Percentiles rank a stretch among this genome's conserved stretches.
Evolutionary conservation across 2,113 vertebrate species (phyloP).

Genomic region (Hylia prasina): DNA sequence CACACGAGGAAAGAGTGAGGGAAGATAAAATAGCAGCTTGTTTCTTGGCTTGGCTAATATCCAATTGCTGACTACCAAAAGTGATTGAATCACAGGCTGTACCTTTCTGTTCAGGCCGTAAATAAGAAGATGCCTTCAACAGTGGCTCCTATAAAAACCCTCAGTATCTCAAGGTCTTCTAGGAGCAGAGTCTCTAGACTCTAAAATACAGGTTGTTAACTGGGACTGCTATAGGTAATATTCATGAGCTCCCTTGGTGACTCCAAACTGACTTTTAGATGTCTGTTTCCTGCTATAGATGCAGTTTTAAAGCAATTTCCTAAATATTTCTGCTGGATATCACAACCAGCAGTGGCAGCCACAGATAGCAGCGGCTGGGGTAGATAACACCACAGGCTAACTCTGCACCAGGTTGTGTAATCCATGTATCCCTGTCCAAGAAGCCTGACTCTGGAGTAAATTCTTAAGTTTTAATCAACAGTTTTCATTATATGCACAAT

Average conservation of each 20-base stretch:
- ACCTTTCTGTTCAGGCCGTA: not conserved
- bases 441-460: not conserved
- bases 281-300: not conserved
- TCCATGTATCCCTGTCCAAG: not conserved
- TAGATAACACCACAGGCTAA: not conserved
- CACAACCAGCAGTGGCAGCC: not conserved
- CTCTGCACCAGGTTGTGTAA: not conserved
- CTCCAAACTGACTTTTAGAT: conserved; percentile 16
- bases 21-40: not conserved
- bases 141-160: not conserved
- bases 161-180: not conserved
- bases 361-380: not conserved
- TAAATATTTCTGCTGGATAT: not conserved
- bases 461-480: not conserved
- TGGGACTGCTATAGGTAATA: not conserved
- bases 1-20: not conserved
- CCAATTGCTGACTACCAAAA: not conserved
- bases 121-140: not conserved
- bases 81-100: not conserved
- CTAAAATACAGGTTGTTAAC: not conserved
- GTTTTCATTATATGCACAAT: not conserved
- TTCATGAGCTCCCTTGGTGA: not conserved
- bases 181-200: not conserved
- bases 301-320: not conserved
- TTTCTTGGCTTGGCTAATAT: not conserved